Conservation (phyloP, 2,797 vertebrate genomes). For the Galago senegalensis region DNA sequence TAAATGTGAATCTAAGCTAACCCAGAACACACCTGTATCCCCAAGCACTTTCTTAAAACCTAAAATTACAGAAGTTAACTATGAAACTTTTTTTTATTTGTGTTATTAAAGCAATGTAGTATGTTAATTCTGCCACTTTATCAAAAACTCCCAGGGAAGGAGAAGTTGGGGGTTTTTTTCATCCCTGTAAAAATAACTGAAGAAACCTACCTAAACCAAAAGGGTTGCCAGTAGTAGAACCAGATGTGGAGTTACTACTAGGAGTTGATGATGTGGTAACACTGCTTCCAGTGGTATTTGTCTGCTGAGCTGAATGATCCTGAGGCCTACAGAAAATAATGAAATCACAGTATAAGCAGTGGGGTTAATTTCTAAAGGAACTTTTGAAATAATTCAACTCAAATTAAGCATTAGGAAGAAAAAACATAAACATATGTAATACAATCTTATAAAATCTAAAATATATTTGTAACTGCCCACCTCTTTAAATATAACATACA, state of each 20-base stretch:
- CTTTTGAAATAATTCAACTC: constrained; percentile 64
- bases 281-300: constrained; percentile 86
- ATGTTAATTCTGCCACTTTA: constrained; percentile 61
- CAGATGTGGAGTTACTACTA: constrained; percentile 87
- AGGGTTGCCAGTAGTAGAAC: constrained; percentile 88
- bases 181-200: constrained; percentile 20
- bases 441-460: constrained; percentile 40
- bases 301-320: constrained; percentile 88
- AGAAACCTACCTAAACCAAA: constrained; percentile 91
- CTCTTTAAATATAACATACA: constrained; percentile 5
- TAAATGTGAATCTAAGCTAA: constrained; percentile 18
- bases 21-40: not conserved
- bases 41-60: constrained; percentile 54
- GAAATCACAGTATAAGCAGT: constrained; percentile 41
- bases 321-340: constrained; percentile 88
- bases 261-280: constrained; percentile 87
- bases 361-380: constrained; percentile 57
- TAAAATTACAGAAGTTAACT: not conserved
- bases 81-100: not conserved
- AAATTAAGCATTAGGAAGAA: constrained; percentile 54
- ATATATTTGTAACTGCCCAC: not conserved
- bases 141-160: not conserved
- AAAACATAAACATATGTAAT: not conserved
- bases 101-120: not conserved
- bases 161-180: not conserved